These are phyloP conservation scores for Kobus ellipsiprymnus DNA, from an alignment of 2,113 vertebrate species.

Conservation along the genomic window DNA sequence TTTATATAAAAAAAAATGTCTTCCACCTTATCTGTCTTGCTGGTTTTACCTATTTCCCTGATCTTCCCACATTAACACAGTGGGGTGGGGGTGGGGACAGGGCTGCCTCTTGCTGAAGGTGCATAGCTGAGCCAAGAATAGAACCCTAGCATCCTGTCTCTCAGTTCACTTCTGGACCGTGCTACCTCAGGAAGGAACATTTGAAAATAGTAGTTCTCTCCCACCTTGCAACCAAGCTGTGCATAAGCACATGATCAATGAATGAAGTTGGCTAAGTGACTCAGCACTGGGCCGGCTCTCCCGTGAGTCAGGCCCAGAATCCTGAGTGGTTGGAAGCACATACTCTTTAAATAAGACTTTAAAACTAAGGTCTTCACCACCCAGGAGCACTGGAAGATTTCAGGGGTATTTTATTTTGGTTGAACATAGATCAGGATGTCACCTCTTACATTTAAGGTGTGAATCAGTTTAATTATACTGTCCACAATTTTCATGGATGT, in stretches of 20 bases:
- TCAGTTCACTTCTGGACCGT: conserved; percentile 61
- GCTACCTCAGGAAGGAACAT: conserved; percentile 70
- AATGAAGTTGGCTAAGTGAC: conserved; percentile 66
- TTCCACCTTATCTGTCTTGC: background rate
- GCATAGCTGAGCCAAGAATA: conserved; percentile 57
- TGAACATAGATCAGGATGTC: background rate
- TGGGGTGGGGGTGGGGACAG: too few relatives aligned
- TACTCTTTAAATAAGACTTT: conserved; percentile 18
- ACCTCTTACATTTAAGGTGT: background rate
- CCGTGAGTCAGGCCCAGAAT: conserved; percentile 55
- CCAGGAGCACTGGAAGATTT: background rate
- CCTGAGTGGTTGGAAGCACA: background rate
- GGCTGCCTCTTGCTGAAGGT: conserved; percentile 50
- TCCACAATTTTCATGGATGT: background rate
- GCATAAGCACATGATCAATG: conserved; percentile 64
- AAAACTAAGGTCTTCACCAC: conserved; percentile 3
- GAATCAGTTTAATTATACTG: background rate
- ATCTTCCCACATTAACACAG: background rate
- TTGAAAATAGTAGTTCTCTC: conserved; percentile 72
- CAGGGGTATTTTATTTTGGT: conserved; percentile 6
- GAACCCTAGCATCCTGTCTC: conserved; percentile 66
- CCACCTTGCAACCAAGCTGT: conserved; percentile 63
- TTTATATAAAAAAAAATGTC: background rate
- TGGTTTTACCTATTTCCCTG: background rate
- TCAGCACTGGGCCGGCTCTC: conserved; percentile 59